Conservation (phyloP, 2,113 vertebrate species). For the Pedionomus torquatus region DNA sequence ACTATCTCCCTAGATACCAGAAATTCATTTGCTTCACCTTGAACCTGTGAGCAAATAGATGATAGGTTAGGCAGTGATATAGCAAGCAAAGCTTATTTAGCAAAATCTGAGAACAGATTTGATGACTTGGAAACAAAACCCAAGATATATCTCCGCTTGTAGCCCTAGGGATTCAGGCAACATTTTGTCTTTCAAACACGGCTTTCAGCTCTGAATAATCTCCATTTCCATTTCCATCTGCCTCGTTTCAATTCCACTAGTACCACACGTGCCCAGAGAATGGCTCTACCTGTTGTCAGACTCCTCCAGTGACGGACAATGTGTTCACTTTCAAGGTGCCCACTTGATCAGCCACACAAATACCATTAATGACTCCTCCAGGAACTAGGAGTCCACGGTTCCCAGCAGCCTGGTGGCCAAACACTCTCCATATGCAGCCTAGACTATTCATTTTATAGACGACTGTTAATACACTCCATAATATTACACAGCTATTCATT, state of each 20-base stretch:
- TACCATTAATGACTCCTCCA: background rate
- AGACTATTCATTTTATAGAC: background rate
- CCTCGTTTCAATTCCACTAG: accelerated
- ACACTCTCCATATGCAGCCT: background rate
- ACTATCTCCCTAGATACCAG: background rate
- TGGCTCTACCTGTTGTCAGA: background rate
- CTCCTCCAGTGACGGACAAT: background rate
- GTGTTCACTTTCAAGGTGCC: background rate
- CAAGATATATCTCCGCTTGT: background rate
- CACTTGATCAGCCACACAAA: background rate
- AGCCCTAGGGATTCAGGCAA: background rate
- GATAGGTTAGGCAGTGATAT: background rate
- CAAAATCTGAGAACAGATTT: background rate
- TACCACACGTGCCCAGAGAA: background rate
- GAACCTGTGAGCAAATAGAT: background rate
- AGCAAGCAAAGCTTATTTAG: background rate
- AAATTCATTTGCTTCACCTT: background rate
- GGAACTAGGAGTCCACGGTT: background rate
- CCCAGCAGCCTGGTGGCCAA: background rate
- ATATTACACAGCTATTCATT: background rate
- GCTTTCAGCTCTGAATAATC: background rate
- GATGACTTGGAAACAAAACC: background rate
- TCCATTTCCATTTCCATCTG: background rate
- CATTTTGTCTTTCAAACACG: background rate
- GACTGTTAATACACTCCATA: background rate